Evolutionary conservation across 1,140 invertebrate genomes (phyloP).

Genomic region (Atopsyche davidsoni): DNA sequence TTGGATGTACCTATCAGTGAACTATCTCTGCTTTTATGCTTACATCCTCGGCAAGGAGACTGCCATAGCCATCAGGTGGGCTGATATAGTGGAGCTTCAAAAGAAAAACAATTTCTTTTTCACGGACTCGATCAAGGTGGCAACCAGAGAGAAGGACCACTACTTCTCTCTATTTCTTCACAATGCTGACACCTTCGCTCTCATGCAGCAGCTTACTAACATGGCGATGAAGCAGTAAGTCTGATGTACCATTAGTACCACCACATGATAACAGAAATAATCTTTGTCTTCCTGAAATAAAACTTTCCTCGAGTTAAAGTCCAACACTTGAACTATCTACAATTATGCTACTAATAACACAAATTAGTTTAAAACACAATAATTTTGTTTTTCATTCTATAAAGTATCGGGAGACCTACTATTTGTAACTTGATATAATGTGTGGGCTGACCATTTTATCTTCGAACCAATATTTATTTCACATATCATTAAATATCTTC

Average conservation of each 20-base stretch:
- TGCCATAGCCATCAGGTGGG: conserved; percentile 81
- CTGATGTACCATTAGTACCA: no score
- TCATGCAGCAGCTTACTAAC: conserved; percentile 95
- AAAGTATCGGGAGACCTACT: no score
- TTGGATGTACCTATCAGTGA: conserved; percentile 92
- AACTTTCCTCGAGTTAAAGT: not conserved
- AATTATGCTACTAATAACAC: not conserved
- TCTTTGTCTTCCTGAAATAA: not conserved
- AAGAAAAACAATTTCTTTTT: conserved; percentile 74
- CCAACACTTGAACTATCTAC: not conserved
- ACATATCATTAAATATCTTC: no score
- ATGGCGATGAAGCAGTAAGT: conserved; percentile 87
- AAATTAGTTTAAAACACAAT: no score
- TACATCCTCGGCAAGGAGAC: conserved; percentile 89
- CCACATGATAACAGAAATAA: no score
- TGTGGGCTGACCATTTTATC: no score
- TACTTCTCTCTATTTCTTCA: conserved; percentile 87
- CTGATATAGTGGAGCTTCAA: conserved; percentile 67
- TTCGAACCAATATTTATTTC: no score
- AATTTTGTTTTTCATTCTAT: no score
- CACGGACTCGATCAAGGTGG: conserved; percentile 80
- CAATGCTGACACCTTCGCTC: conserved; percentile 79
- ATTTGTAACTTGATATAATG: no score
- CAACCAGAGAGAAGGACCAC: conserved; percentile 75
- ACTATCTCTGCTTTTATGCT: conserved; percentile 94